Conservation (phyloP, 2,888 invertebrate genomes). For the Bruchidius siliquastri region DNA sequence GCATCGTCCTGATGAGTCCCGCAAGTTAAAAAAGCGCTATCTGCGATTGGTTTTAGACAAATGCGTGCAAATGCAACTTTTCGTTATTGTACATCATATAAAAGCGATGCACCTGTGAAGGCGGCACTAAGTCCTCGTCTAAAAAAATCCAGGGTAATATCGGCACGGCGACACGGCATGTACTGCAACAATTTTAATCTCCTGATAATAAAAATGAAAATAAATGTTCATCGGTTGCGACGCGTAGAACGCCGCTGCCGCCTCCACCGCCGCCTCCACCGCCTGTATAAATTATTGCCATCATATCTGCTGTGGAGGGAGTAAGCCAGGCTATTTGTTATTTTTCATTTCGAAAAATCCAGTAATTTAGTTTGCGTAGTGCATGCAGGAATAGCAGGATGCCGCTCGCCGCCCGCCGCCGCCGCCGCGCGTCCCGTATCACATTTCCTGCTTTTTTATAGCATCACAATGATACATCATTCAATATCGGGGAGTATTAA, state of each 20-base stretch:
- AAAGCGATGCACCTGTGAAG: not conserved
- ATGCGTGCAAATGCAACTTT: no score
- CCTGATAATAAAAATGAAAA: constrained; percentile 51
- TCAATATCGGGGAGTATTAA: constrained; percentile 46
- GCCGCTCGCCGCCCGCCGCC: constrained; percentile 3
- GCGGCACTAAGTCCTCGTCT: not conserved
- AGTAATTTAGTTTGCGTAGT: constrained; percentile 51
- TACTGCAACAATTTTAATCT: constrained; percentile 48
- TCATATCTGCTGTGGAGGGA: constrained; percentile 45
- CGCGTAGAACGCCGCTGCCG: constrained; percentile 33
- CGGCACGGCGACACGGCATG: not conserved
- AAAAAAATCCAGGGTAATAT: not conserved
- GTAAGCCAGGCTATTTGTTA: constrained; percentile 51
- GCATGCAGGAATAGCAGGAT: constrained; percentile 34
- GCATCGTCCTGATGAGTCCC: no score
- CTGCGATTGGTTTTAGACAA: no score
- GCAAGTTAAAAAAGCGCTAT: no score
- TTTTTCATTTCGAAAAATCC: constrained; percentile 52
- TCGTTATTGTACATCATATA: no score
- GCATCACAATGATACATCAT: constrained; percentile 50
- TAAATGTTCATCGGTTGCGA: constrained; percentile 47
- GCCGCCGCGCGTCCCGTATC: constrained; percentile 44
- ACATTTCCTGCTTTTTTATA: constrained; percentile 52
- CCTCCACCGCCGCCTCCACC: constrained; percentile 29
- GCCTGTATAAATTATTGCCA: constrained; percentile 46